Percentiles rank a stretch among this genome's conserved stretches.
These are phyloP conservation scores for Apogon talboti DNA, from an alignment of 2,797 vertebrate species.

Conservation along the genomic window DNA sequence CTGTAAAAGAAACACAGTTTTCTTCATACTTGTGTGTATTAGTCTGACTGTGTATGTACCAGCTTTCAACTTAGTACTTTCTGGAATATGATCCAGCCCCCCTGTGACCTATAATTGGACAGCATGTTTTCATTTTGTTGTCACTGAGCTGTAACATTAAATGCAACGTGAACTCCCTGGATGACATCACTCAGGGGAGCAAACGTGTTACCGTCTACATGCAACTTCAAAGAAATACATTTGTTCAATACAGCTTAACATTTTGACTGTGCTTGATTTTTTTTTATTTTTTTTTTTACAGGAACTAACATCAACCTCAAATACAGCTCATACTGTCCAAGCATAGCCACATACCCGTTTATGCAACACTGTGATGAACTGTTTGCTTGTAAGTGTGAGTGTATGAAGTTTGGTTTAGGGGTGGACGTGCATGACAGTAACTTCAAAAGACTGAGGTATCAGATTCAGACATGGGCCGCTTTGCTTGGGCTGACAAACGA, in stretches of 20 bases:
- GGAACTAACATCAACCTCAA: background rate
- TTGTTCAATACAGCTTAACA: background rate
- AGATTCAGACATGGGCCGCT: constrained; percentile 82
- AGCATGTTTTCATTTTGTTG: constrained; percentile 40
- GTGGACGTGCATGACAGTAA: constrained; percentile 68
- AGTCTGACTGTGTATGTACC: constrained; percentile 8
- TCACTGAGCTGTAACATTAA: constrained; percentile 53
- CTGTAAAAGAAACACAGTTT: background rate
- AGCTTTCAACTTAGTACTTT: constrained; percentile 18
- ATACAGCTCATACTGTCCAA: background rate
- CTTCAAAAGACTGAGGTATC: constrained; percentile 83
- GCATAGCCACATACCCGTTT: background rate
- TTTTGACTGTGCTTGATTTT: background rate
- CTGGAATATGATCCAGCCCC: constrained; percentile 23
- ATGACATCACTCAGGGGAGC: constrained; percentile 11
- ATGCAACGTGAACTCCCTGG: constrained; percentile 24
- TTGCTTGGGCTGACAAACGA: constrained; percentile 79
- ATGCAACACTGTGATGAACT: constrained; percentile 4
- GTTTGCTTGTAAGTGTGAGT: constrained; percentile 26
- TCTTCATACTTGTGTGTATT: constrained; percentile 9
- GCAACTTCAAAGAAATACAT: constrained; percentile 24
- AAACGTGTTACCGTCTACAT: constrained; percentile 17
- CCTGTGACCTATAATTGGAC: constrained; percentile 32
- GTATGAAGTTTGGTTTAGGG: constrained; percentile 46
- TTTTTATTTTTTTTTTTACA: too few species aligned